Evolutionary conservation across 2,797 vertebrate genomes (phyloP), one percentile per base, ranked within the genome.

Genomic region (Nyctalus aviator): DNA sequence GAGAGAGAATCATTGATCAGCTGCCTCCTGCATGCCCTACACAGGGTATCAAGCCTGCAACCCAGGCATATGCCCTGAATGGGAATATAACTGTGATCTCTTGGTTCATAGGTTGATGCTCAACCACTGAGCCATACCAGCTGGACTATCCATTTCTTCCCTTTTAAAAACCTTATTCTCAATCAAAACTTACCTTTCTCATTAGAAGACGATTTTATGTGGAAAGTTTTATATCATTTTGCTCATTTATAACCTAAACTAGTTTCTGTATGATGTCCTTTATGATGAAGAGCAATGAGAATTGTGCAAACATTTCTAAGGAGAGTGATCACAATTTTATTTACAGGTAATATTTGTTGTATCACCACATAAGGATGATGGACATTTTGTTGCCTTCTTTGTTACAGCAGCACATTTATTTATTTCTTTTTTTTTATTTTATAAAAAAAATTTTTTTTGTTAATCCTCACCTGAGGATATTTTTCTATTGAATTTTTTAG

Each of bases 321-420:
- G 59, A 87, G 6, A 59, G 1, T 35, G 27, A 59, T 46, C 20
- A 50, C 8, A 66, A 25, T 94, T 84, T 75, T 89, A 35, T n/a
- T 86, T 71, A 46, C 48, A 30, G 20, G 3, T 25, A 41, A 35
- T 57, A 92, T 90, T 85, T 94, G 32, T 53, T 91, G 86, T 77
- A 44, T 90, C 75, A 57, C 18, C 73, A 72, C 76, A 59, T 59
- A 41, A n/a, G 8, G 2, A 46, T 50, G 66, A 35, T 92, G 44
- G 77, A 5, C 25, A 86, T 79, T 89, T 90, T 84, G 23, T 90
- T 91, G n/a, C 23, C 27, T 44, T 95, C 66, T 48, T 62, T 93
- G 76, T 87, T 66, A 76, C 2, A 86, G 27, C 11, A 84, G 27
- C 8, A 78, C 44, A 84, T 91, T 71, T 84, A 30, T 62, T 30